Percentiles rank a stretch among this genome's conserved stretches.
Evolutionary conservation across 2,797 vertebrate species (phyloP).

Genomic region (Gobionotothen gibberifrons): DNA sequence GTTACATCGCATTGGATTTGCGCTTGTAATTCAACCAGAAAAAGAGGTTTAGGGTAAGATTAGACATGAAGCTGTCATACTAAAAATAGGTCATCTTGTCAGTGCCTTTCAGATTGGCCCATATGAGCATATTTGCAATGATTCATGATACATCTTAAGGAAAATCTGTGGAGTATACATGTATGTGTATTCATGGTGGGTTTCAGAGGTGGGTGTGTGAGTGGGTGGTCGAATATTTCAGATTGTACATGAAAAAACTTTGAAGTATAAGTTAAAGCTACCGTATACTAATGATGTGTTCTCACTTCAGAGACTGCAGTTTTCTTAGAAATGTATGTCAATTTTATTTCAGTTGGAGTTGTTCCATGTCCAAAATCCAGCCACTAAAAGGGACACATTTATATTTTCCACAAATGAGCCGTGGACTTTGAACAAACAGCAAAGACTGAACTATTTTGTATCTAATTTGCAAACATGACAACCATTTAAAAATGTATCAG

Average conservation of each 20-base stretch:
- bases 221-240: not conserved
- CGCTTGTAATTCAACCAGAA: not conserved
- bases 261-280: not conserved
- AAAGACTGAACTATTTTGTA: too few relatives aligned
- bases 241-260: not conserved
- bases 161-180: not conserved
- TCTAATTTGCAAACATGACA: too few relatives aligned
- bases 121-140: not conserved
- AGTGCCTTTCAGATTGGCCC: not conserved
- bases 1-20: not conserved
- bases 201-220: too few relatives aligned
- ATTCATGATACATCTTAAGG: constrained; percentile 1
- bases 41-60: not conserved
- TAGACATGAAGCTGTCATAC: not conserved
- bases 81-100: not conserved
- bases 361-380: not conserved
- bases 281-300: not conserved
- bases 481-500: too few relatives aligned
- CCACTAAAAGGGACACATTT: not conserved
- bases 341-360: not conserved
- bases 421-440: not conserved
- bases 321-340: too few relatives aligned
- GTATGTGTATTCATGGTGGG: not conserved
- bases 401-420: not conserved
- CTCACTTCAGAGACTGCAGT: not conserved